phyloP scores from a whole-genome alignment of 2,888 invertebrate genomes.

The Alsophila aescularia region DNA sequence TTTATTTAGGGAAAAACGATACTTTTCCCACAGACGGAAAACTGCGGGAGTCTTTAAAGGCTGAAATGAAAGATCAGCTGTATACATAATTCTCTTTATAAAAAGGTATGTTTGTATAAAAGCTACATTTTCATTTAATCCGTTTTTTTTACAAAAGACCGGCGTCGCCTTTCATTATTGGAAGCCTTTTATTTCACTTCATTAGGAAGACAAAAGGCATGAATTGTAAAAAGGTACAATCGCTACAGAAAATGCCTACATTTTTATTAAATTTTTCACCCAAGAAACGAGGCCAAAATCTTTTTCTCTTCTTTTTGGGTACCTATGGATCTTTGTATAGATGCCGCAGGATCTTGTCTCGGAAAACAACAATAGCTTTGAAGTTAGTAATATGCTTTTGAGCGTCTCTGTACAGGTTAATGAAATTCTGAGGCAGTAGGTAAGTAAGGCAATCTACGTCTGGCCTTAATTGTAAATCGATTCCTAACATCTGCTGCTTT shows the following conservation, averaged over 20 bases:
- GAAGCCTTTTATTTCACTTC: slow-evolving; percentile 52
- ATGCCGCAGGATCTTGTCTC: not conserved
- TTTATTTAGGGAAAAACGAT: too few relatives aligned
- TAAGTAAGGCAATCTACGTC: slow-evolving; percentile 28
- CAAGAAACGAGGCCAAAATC: not conserved
- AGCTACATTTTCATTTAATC: slow-evolving; percentile 13
- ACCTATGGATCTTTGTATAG: not conserved
- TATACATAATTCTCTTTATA: too few relatives aligned
- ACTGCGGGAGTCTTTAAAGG: too few relatives aligned
- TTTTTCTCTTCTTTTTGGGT: slow-evolving; percentile 1
- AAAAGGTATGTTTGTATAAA: not conserved
- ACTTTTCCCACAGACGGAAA: too few relatives aligned
- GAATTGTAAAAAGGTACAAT: slow-evolving; percentile 42
- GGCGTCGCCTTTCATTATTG: slow-evolving; percentile 45
- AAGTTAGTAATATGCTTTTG: not conserved
- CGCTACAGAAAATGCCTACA: slow-evolving; percentile 13
- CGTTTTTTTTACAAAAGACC: slow-evolving; percentile 42
- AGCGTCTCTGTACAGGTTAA: not conserved
- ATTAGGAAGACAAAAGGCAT: slow-evolving; percentile 53
- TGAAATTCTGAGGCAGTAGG: slow-evolving; percentile 21
- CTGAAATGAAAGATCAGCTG: too few relatives aligned
- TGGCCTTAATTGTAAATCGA: slow-evolving; percentile 66
- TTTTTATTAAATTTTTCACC: not conserved
- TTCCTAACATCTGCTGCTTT: slow-evolving; percentile 52
- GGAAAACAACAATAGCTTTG: not conserved